phyloP scores from a whole-genome alignment of 2,888 invertebrate genomes.

The Drosophila cognata region DNA sequence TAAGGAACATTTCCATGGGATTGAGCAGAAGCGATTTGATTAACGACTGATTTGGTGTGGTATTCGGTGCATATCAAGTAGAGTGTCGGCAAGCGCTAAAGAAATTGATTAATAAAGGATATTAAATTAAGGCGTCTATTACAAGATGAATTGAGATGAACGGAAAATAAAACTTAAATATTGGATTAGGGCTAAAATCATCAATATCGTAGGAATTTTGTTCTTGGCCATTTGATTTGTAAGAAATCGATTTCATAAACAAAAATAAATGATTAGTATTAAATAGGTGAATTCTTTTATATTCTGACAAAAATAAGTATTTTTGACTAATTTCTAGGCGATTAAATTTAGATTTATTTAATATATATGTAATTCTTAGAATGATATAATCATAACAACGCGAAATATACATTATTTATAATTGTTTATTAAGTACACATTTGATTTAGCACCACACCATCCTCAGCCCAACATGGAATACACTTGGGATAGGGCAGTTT shows the following conservation, averaged over 20 bases:
- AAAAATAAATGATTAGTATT: neutral
- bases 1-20: constrained; percentile 2
- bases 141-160: neutral
- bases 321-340: no score
- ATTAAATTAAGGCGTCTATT: constrained; percentile 2
- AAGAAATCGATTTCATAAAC: neutral
- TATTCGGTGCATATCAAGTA: neutral
- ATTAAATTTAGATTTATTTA: neutral
- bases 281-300: neutral
- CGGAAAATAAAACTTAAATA: neutral
- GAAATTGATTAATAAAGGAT: neutral
- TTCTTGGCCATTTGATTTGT: neutral
- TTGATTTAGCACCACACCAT: neutral
- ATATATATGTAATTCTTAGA: neutral
- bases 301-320: no score
- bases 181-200: neutral
- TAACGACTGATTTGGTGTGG: constrained; percentile 14
- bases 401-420: neutral
- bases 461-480: neutral
- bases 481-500: constrained; percentile 29
- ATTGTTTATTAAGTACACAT: neutral
- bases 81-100: neutral
- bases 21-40: constrained; percentile 14
- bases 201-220: neutral
- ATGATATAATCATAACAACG: neutral